A percentile compares a stretch with the other conserved stretches of the same genome.
Conservation (phyloP, 2,113 vertebrate species). For the Felis catus region DNA sequence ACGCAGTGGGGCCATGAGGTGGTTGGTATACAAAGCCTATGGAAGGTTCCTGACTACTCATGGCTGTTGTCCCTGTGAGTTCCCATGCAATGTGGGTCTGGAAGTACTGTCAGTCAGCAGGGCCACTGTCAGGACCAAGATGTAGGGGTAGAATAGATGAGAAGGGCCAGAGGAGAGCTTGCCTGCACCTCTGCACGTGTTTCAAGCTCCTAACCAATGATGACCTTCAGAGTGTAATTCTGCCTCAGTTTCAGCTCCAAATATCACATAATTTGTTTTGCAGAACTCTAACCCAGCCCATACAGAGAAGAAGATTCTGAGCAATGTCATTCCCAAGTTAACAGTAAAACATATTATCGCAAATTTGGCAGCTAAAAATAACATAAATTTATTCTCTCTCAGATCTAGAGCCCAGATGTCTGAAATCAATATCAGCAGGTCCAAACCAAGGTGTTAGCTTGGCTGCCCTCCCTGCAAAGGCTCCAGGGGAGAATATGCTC, state of each 20-base stretch:
- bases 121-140: not conserved
- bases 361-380: not conserved
- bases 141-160: not conserved
- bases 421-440: not conserved
- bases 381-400: not conserved
- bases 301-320: not conserved
- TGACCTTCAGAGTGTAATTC: not conserved
- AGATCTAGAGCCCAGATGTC: not conserved
- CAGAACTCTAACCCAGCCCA: not conserved
- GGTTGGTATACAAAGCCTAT: not conserved
- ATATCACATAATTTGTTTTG: not conserved
- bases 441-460: not conserved
- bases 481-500: not conserved
- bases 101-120: not conserved
- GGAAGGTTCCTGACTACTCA: not conserved
- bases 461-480: not conserved
- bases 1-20: not conserved
- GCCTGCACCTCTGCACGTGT: rapidly evolving
- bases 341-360: not conserved
- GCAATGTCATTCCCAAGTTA: not conserved
- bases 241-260: no score
- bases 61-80: not conserved
- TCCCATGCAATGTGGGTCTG: rapidly evolving
- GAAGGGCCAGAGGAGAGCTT: not conserved
- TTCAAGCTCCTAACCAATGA: not conserved